Evolutionary conservation across 2,113 vertebrate genomes (phyloP).

Genomic region (Geococcyx californianus): DNA sequence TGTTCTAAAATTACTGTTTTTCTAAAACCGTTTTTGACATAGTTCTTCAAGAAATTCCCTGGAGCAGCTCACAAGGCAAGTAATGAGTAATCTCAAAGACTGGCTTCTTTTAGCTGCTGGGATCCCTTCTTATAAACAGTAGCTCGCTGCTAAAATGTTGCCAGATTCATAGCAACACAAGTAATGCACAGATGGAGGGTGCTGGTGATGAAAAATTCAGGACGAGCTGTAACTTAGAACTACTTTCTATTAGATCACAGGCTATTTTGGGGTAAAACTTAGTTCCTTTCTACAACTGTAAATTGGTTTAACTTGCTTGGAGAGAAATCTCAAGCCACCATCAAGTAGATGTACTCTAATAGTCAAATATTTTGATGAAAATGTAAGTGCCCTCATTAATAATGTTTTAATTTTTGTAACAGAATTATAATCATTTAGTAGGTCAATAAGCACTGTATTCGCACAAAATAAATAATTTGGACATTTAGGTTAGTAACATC

Average conservation of each 20-base stretch:
- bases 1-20: background rate
- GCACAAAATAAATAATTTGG: background rate
- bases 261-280: constrained; percentile 16
- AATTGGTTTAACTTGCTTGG: background rate
- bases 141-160: background rate
- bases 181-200: constrained; percentile 42
- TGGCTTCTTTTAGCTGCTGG: constrained; percentile 37
- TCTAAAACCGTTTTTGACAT: background rate
- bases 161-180: constrained; percentile 54
- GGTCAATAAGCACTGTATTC: background rate
- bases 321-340: background rate
- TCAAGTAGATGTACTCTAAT: background rate
- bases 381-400: background rate
- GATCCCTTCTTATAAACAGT: constrained; percentile 64
- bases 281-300: background rate
- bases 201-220: constrained; percentile 9
- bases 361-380: background rate
- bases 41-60: background rate
- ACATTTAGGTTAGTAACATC: background rate
- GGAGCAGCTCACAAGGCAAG: constrained; percentile 22
- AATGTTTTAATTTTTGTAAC: background rate
- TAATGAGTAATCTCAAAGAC: constrained; percentile 1
- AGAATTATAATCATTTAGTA: background rate
- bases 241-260: constrained; percentile 30
- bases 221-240: constrained; percentile 28